Percentiles rank a stretch among this genome's conserved stretches.
These are phyloP conservation scores for Tapera naevia DNA, from an alignment of 2,797 vertebrate genomes.

Conservation along the genomic window DNA sequence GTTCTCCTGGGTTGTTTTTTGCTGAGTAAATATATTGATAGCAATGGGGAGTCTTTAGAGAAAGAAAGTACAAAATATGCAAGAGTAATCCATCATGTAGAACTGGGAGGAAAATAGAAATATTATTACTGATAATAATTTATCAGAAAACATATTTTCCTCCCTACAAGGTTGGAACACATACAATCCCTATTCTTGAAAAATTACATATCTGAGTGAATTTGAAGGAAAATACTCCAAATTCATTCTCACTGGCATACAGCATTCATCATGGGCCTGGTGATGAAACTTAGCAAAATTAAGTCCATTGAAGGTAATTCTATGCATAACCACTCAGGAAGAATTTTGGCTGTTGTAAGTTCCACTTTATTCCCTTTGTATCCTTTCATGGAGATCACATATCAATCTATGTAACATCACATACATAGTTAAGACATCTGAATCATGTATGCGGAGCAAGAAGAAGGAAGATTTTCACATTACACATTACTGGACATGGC, in stretches of 20 bases:
- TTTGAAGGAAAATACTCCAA: neutral
- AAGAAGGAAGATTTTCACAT: neutral
- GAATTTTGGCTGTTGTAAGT: fast-evolving
- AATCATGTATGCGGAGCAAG: neutral
- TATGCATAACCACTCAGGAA: neutral
- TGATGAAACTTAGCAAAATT: neutral
- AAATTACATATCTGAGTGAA: neutral
- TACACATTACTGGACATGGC: neutral
- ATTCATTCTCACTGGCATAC: neutral
- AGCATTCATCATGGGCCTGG: neutral
- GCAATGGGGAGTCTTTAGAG: neutral
- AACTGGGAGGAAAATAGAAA: neutral
- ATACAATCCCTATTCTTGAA: neutral
- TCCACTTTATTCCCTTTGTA: neutral
- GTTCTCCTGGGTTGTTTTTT: neutral
- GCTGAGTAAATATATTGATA: neutral
- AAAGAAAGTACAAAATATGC: neutral
- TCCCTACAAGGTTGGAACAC: neutral
- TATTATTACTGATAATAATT: neutral
- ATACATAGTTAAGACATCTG: neutral
- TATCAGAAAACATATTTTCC: neutral
- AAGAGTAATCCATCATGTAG: neutral
- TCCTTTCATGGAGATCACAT: neutral
- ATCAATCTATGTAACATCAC: neutral
- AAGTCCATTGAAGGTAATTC: neutral